Conservation (phyloP, 1,140 invertebrate species). For the Diploscapter pachys region DNA sequence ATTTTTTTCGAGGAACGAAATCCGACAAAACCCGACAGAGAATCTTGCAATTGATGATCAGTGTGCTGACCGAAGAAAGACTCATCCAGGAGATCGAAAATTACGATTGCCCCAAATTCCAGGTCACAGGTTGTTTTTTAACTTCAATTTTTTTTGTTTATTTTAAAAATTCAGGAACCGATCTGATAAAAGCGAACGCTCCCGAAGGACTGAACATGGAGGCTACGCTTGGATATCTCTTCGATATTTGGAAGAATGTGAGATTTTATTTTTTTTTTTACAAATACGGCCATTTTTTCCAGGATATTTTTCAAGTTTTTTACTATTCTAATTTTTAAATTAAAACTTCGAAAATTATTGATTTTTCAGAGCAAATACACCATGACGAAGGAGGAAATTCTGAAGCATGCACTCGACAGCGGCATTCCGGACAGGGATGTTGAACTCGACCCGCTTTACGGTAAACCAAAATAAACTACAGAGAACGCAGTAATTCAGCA, state of each 20-base stretch:
- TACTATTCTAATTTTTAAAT: too few species aligned
- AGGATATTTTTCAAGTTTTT: too few species aligned
- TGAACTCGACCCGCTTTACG: too few species aligned
- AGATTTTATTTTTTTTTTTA: too few species aligned
- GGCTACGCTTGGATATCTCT: slow-evolving; percentile 38
- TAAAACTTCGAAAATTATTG: too few species aligned
- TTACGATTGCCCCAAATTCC: slow-evolving; percentile 67
- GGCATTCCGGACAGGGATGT: slow-evolving; percentile 11
- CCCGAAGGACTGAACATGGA: slow-evolving; percentile 44
- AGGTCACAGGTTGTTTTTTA: slow-evolving; percentile 68
- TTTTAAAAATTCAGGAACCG: slow-evolving; percentile 28
- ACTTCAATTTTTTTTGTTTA: slow-evolving; percentile 44
- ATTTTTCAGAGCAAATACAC: slow-evolving; percentile 6
- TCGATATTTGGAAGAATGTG: slow-evolving; percentile 52
- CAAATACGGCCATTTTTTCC: too few species aligned
- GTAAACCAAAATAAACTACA: too few species aligned
- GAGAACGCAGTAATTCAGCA: too few species aligned
- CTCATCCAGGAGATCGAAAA: slow-evolving; percentile 81
- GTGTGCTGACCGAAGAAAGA: slow-evolving; percentile 55
- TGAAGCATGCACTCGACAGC: slow-evolving; percentile 37
- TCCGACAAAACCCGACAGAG: slow-evolving; percentile 58
- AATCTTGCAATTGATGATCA: not conserved
- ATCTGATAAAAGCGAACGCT: slow-evolving; percentile 44
- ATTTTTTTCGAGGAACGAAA: slow-evolving; percentile 60
- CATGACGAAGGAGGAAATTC: slow-evolving; percentile 36